Conservation (phyloP, 2,797 vertebrate species). For the Tolypeutes matacus region DNA sequence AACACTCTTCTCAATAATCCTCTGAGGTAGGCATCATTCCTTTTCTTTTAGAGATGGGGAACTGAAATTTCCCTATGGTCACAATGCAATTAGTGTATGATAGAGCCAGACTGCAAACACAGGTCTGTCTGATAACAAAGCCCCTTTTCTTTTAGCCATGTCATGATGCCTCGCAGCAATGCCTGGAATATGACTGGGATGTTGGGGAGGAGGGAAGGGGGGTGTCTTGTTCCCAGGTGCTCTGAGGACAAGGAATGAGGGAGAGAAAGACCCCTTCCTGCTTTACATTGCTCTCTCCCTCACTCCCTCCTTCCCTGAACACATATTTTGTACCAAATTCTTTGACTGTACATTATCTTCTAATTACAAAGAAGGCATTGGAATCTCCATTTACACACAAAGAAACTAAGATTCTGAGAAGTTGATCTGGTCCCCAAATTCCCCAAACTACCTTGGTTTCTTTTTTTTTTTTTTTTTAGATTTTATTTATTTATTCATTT, state of each 20-base stretch:
- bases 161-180: not conserved
- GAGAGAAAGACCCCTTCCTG: not conserved
- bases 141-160: not conserved
- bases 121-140: not conserved
- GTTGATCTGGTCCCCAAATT: not conserved
- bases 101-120: not conserved
- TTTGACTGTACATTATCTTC: not conserved
- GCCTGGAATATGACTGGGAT: accelerated
- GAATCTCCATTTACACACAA: not conserved
- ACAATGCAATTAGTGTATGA: not conserved
- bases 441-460: not conserved
- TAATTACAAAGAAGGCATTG: not conserved
- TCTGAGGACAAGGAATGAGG: not conserved
- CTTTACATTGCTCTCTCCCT: not conserved
- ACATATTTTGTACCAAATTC: not conserved
- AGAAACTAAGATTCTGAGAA: not conserved
- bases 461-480: conserved; percentile 54
- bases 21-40: not conserved
- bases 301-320: not conserved
- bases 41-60: not conserved
- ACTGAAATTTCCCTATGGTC: not conserved
- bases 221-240: no score
- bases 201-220: not conserved
- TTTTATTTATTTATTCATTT: no score
- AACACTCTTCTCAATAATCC: not conserved